A percentile compares a stretch with the other conserved stretches of the same genome.
Evolutionary conservation across 2,113 vertebrate genomes (phyloP).

Genomic region (Petromus typicus): DNA sequence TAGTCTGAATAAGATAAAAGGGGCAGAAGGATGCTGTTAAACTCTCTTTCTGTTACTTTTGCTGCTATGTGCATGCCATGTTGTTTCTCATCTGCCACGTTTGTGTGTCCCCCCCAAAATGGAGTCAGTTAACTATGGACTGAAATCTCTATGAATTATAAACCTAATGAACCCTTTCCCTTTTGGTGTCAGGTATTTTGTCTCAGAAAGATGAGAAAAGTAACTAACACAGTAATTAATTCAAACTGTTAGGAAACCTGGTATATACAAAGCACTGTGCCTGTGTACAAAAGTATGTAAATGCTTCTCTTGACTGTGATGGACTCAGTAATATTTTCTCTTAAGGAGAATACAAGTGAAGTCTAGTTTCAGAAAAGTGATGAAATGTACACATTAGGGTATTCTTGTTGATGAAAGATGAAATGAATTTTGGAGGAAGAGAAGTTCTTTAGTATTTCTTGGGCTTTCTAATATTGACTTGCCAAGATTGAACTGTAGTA

Average conservation of each 20-base stretch:
- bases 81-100: too few species aligned
- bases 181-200: too few species aligned
- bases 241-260: not conserved
- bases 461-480: slow-evolving; percentile 64
- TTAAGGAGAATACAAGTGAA: slow-evolving; percentile 22
- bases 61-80: too few species aligned
- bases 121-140: too few species aligned
- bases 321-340: not conserved
- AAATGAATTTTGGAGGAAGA: slow-evolving; percentile 60
- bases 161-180: too few species aligned
- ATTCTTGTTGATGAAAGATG: slow-evolving; percentile 31
- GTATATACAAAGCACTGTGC: not conserved
- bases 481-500: slow-evolving; percentile 64
- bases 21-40: too few species aligned
- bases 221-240: not conserved
- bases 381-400: slow-evolving; percentile 15
- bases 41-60: too few species aligned
- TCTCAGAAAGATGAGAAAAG: too few species aligned
- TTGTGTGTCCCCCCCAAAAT: too few species aligned
- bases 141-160: too few species aligned
- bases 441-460: slow-evolving; percentile 55
- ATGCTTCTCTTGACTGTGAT: not conserved
- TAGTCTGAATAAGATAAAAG: too few species aligned
- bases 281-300: not conserved
- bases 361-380: slow-evolving; percentile 28